Conservation (phyloP, 2,888 invertebrate genomes). For the Hydraecia micacea region DNA sequence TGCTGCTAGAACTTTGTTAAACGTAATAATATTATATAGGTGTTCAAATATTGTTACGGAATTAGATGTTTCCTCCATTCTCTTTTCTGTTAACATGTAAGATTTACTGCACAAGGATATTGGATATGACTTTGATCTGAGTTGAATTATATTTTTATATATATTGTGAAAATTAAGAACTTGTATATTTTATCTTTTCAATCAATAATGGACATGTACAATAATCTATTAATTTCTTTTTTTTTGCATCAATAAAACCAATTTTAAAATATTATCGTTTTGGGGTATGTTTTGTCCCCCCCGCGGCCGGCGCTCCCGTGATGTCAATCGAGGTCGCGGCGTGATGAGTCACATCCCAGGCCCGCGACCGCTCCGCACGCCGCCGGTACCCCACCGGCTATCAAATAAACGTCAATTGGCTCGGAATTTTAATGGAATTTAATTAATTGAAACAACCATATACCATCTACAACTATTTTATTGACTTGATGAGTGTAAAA, state of each 20-base stretch:
- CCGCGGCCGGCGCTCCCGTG: conserved; percentile 67
- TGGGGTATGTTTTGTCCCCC: conserved; percentile 78
- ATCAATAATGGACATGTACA: conserved; percentile 90
- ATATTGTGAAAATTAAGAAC: conserved; percentile 88
- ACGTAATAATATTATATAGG: conserved; percentile 87
- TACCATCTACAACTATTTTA: conserved; percentile 88
- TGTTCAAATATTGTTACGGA: conserved; percentile 89
- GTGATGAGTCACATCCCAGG: conserved; percentile 77
- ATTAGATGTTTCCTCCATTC: conserved; percentile 88
- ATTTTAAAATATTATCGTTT: conserved; percentile 87
- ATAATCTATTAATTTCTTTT: conserved; percentile 87
- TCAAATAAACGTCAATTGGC: conserved; percentile 84
- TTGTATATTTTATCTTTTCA: conserved; percentile 89
- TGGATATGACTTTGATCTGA: conserved; percentile 89
- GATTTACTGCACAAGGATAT: conserved; percentile 90
- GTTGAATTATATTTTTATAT: conserved; percentile 90
- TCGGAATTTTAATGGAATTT: conserved; percentile 87
- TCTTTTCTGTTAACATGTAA: conserved; percentile 87
- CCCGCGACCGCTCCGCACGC: conserved; percentile 63
- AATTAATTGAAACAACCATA: conserved; percentile 88
- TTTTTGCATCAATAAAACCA: conserved; percentile 90
- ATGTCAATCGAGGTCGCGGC: conserved; percentile 69
- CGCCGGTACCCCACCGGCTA: conserved; percentile 74
- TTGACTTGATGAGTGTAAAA: conserved; percentile 84
- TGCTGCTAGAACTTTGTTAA: conserved; percentile 89